Percentiles rank a stretch among this genome's conserved stretches.
Conservation (phyloP, 2,113 vertebrate species). For the Plecturocebus donacophilus region DNA sequence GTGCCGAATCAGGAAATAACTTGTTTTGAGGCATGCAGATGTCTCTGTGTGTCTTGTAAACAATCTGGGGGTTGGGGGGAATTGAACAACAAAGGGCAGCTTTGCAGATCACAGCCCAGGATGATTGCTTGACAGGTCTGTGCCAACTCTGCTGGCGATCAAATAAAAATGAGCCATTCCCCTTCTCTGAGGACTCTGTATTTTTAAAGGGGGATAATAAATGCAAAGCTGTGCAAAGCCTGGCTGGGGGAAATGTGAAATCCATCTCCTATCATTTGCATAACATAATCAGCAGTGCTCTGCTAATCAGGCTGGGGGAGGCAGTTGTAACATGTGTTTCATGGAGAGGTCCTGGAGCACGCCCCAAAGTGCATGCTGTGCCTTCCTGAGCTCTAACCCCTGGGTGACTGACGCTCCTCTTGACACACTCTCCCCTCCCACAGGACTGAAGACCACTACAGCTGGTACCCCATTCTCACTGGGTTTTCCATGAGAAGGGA, state of each 20-base stretch:
- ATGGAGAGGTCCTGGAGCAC: conserved; percentile 61
- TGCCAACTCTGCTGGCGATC: conserved; percentile 74
- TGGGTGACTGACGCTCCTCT: not conserved
- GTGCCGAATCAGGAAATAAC: conserved; percentile 75
- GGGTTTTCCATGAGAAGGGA: not conserved
- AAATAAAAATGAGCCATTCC: conserved; percentile 73
- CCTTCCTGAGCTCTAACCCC: conserved; percentile 36
- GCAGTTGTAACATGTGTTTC: conserved; percentile 79
- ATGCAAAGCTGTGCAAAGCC: conserved; percentile 82
- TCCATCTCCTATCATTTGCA: conserved; percentile 83
- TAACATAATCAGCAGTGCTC: conserved; percentile 80
- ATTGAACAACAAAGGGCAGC: conserved; percentile 78
- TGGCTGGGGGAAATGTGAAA: conserved; percentile 79
- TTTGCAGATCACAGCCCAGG: conserved; percentile 79
- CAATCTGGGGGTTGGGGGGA: conserved; percentile 59
- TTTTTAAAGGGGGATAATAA: conserved; percentile 81
- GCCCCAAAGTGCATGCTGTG: not conserved
- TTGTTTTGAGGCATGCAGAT: conserved; percentile 74
- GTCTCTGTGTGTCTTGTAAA: conserved; percentile 77
- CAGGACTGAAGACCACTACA: not conserved
- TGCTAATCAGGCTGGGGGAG: conserved; percentile 79
- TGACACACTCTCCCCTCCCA: not conserved
- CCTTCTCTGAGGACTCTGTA: conserved; percentile 75
- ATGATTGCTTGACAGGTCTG: conserved; percentile 81
- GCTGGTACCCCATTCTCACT: not conserved